Conservation (phyloP, 2,113 vertebrate species). For the Pteronura brasiliensis region DNA sequence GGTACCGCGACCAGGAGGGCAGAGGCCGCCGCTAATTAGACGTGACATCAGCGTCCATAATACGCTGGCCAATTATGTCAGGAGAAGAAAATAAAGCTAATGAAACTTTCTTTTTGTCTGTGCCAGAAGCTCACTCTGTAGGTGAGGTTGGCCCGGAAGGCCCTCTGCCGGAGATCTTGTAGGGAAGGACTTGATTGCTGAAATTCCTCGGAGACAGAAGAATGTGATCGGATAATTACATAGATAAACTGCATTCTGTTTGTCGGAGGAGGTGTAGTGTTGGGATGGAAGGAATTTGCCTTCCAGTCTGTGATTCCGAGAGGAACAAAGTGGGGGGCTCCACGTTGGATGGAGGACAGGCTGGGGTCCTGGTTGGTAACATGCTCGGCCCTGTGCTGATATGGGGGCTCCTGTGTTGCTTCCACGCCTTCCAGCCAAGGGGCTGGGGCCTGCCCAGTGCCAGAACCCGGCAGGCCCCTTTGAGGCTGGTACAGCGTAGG, state of each 20-base stretch:
- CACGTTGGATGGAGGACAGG: accelerated
- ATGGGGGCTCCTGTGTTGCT: accelerated
- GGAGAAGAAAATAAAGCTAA: slow-evolving; percentile 48
- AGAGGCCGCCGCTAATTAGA: slow-evolving; percentile 75
- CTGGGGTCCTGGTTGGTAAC: background rate
- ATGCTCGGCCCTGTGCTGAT: accelerated
- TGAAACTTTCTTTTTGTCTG: background rate
- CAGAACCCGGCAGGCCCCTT: background rate
- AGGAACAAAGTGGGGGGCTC: background rate
- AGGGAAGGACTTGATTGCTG: background rate
- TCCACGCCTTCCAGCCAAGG: accelerated
- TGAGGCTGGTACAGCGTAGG: accelerated
- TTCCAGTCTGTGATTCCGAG: background rate
- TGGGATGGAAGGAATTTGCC: background rate
- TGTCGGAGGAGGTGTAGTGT: background rate
- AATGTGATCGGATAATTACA: background rate
- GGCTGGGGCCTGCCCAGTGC: background rate
- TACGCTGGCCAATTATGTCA: background rate
- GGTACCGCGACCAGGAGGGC: slow-evolving; percentile 51
- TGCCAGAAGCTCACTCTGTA: background rate
- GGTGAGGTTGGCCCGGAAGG: slow-evolving; percentile 7
- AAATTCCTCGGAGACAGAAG: background rate
- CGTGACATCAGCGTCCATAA: slow-evolving; percentile 55
- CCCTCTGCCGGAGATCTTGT: background rate
- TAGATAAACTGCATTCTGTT: background rate